Conservation (phyloP, 35 echinoderm and acorn worm genomes). For the Acanthaster planci region DNA sequence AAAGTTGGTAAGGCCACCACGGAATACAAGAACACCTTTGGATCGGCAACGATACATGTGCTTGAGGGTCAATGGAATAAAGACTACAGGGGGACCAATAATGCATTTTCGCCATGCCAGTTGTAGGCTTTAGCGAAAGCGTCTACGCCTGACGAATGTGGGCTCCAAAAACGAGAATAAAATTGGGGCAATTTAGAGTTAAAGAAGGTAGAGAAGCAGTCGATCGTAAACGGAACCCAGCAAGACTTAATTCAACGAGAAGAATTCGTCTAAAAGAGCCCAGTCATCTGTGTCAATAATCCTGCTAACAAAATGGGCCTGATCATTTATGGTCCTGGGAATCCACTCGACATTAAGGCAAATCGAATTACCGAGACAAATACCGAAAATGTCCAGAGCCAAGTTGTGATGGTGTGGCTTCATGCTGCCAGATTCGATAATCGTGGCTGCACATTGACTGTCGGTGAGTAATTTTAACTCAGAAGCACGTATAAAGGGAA, state of each 20-base stretch:
- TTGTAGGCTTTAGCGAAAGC: background rate
- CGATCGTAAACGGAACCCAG: background rate
- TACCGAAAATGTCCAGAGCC: background rate
- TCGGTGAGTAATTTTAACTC: too few species aligned
- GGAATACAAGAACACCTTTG: too few species aligned
- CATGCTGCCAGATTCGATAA: background rate
- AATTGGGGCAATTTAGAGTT: background rate
- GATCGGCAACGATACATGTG: background rate
- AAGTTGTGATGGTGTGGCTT: background rate
- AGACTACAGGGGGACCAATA: background rate
- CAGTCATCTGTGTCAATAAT: background rate
- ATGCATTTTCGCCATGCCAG: background rate
- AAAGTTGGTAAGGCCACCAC: too few species aligned
- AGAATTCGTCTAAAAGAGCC: background rate
- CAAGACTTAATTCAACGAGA: background rate
- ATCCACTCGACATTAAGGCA: background rate
- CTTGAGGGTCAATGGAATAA: background rate
- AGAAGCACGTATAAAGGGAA: too few species aligned
- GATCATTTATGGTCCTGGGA: background rate
- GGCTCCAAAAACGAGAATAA: too few species aligned
- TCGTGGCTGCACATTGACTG: too few species aligned
- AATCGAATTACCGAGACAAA: conserved; percentile 2
- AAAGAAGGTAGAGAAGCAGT: background rate
- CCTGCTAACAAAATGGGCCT: background rate
- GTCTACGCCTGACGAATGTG: background rate